Evolutionary conservation across 2,113 vertebrate species (phyloP).

Genomic region (Ammodytes marinus): DNA sequence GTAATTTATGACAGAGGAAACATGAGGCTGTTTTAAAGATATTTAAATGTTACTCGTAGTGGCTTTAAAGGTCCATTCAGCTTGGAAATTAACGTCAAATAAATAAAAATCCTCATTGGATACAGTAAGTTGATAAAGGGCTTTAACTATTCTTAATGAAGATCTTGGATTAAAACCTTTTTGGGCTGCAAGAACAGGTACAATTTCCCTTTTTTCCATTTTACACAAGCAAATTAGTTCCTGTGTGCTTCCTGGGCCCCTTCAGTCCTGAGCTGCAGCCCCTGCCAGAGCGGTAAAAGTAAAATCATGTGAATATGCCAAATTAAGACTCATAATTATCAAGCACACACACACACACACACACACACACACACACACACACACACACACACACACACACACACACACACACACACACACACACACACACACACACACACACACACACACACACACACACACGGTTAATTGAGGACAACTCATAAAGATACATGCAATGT

Average conservation of each 20-base stretch:
- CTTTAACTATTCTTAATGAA: neutral
- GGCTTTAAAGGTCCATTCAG: conserved; percentile 3
- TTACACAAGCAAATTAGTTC: conserved; percentile 44
- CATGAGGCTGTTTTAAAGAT: too few species aligned
- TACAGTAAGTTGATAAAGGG: neutral
- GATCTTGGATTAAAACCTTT: neutral
- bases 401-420: too few species aligned
- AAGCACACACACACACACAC: neutral
- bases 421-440: too few species aligned
- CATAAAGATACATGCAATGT: neutral
- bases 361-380: too few species aligned
- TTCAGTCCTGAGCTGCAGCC: conserved; percentile 22
- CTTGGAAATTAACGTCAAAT: conserved; percentile 1
- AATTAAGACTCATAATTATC: conserved; percentile 15
- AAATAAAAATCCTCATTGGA: too few species aligned
- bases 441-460: too few species aligned
- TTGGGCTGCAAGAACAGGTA: conserved; percentile 19
- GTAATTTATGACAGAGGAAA: too few species aligned
- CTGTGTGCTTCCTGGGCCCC: conserved; percentile 15
- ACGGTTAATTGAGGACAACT: neutral
- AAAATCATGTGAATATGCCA: conserved; percentile 25
- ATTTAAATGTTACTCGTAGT: too few species aligned
- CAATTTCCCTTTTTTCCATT: conserved; percentile 4
- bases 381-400: too few species aligned
- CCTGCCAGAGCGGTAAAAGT: conserved; percentile 27